A percentile compares a stretch with the other conserved stretches of the same genome.
Conservation (phyloP, 2,113 vertebrate genomes). For the Daphoenositta chrysoptera region DNA sequence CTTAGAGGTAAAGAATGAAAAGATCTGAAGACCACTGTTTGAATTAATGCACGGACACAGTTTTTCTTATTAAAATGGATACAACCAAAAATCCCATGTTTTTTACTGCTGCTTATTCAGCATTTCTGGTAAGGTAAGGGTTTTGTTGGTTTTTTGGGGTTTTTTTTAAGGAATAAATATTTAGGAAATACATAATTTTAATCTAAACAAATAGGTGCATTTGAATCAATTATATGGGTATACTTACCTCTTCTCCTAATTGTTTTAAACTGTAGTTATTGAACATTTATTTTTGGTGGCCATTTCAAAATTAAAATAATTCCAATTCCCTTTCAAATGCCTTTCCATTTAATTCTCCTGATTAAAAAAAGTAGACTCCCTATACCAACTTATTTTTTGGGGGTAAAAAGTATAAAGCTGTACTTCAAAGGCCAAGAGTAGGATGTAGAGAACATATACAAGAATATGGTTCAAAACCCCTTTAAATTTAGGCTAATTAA, state of each 20-base stretch:
- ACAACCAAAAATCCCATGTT: not conserved
- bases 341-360: not conserved
- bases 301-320: not conserved
- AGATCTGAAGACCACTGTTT: not conserved
- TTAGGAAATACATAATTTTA: not conserved
- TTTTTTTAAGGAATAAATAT: not conserved
- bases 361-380: not conserved
- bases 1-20: not conserved
- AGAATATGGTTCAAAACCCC: rapidly evolving
- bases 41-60: not conserved
- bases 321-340: not conserved
- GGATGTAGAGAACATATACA: not conserved
- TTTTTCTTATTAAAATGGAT: not conserved
- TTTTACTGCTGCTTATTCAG: not conserved
- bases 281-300: not conserved
- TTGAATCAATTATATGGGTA: not conserved
- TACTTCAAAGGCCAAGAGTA: not conserved
- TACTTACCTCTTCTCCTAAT: not conserved
- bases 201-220: not conserved
- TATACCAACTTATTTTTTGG: rapidly evolving
- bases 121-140: not conserved
- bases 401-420: not conserved
- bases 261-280: not conserved
- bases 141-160: not conserved
- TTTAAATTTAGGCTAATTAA: not conserved